phyloP scores from a whole-genome alignment of 2,113 vertebrate genomes.

The Leptocoma aspasia region DNA sequence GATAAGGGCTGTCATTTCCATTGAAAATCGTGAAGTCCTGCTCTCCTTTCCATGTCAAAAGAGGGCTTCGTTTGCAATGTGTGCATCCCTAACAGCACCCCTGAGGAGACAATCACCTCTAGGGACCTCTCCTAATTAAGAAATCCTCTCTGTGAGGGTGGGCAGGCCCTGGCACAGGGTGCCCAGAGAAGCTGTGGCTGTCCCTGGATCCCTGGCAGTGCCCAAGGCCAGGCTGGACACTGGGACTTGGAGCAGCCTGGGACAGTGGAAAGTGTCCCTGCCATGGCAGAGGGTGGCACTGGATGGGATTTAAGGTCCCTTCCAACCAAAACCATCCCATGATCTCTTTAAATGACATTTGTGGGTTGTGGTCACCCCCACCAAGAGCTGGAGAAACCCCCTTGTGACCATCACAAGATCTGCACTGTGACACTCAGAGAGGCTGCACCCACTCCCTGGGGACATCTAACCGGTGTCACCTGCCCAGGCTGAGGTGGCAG shows the following conservation, averaged over 20 bases:
- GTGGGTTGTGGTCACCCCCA: not conserved
- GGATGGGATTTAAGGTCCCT: not conserved
- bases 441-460: accelerated
- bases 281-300: not conserved
- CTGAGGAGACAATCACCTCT: not conserved
- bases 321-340: not conserved
- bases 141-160: not conserved
- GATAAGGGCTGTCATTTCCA: not conserved
- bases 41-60: not conserved
- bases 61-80: not conserved
- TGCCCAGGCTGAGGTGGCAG: accelerated
- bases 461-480: not conserved
- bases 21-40: not conserved
- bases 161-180: not conserved
- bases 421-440: not conserved
- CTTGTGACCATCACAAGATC: not conserved
- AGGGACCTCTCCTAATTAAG: not conserved
- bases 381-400: not conserved
- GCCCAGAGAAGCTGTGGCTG: not conserved
- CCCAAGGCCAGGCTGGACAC: not conserved
- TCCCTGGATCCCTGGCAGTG: not conserved
- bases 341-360: accelerated
- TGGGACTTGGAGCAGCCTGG: not conserved
- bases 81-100: not conserved
- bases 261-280: not conserved